phyloP scores from a whole-genome alignment of 2,888 invertebrate species.

The Polyploca ridens region DNA sequence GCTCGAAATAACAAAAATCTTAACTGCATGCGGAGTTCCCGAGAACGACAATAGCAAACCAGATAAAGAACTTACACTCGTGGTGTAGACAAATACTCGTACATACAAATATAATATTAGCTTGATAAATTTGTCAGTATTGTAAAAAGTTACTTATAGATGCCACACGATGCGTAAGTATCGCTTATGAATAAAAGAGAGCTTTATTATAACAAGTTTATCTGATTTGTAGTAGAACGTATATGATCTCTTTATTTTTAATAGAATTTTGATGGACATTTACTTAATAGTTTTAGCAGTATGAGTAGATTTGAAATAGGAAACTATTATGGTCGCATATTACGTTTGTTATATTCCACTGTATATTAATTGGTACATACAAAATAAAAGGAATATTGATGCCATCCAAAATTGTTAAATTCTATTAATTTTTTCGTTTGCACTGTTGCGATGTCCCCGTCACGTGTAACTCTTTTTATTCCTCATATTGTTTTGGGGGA shows the following conservation, averaged over 20 bases:
- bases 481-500: slow-evolving; percentile 36
- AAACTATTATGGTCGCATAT: slow-evolving; percentile 61
- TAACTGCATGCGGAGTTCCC: no score
- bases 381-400: slow-evolving; percentile 46
- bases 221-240: slow-evolving; percentile 78
- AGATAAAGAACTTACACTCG: slow-evolving; percentile 20
- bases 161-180: slow-evolving; percentile 57
- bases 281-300: slow-evolving; percentile 81
- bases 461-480: neutral
- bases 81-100: neutral
- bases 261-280: slow-evolving; percentile 82
- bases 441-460: slow-evolving; percentile 41
- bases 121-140: slow-evolving; percentile 48
- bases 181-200: slow-evolving; percentile 65
- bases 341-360: slow-evolving; percentile 57
- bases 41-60: neutral
- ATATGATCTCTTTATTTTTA: slow-evolving; percentile 83
- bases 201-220: slow-evolving; percentile 79
- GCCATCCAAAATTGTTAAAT: slow-evolving; percentile 62
- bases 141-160: slow-evolving; percentile 53
- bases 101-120: slow-evolving; percentile 16
- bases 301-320: slow-evolving; percentile 65
- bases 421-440: slow-evolving; percentile 33
- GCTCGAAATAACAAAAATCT: no score
- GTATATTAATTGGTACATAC: slow-evolving; percentile 48